These are phyloP conservation scores for Rhyacophila brunnea DNA, from an alignment of 1,140 invertebrate species.

Conservation along the genomic window DNA sequence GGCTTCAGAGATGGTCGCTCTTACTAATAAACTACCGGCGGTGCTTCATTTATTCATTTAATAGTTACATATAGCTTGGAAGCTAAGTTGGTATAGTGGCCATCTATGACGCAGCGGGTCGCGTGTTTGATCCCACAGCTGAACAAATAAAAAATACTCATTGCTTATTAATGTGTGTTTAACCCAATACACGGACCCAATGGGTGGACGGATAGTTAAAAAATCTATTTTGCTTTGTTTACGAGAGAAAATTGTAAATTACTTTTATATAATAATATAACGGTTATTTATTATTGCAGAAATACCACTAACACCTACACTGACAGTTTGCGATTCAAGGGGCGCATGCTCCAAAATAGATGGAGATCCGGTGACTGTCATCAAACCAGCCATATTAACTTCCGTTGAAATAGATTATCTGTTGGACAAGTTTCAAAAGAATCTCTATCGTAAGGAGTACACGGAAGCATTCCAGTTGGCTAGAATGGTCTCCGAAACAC, in stretches of 20 bases:
- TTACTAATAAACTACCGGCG: too few species aligned
- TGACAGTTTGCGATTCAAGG: slow-evolving; percentile 28
- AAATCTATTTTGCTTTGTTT: background rate
- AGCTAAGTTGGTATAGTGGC: too few species aligned
- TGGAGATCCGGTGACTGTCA: slow-evolving; percentile 8
- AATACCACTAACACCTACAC: slow-evolving; percentile 15
- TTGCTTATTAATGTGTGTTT: background rate
- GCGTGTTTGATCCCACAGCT: background rate
- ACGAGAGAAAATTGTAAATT: background rate
- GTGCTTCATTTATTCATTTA: too few species aligned
- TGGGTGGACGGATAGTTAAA: background rate
- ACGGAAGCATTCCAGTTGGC: slow-evolving; percentile 18
- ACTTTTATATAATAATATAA: background rate
- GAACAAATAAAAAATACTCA: background rate
- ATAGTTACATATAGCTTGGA: too few species aligned
- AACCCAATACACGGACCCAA: background rate
- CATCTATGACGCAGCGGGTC: too few species aligned
- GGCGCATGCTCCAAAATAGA: slow-evolving; percentile 15
- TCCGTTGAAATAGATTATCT: slow-evolving; percentile 3
- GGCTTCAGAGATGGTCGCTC: too few species aligned
- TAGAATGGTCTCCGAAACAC: slow-evolving; percentile 12
- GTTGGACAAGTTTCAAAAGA: slow-evolving; percentile 13
- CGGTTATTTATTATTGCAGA: slow-evolving; percentile 14
- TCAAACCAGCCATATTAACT: slow-evolving; percentile 7
- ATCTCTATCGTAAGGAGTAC: slow-evolving; percentile 27